Base-by-base conservation (phyloP, 2,113 vertebrate species). In the Columba livia region DNA sequence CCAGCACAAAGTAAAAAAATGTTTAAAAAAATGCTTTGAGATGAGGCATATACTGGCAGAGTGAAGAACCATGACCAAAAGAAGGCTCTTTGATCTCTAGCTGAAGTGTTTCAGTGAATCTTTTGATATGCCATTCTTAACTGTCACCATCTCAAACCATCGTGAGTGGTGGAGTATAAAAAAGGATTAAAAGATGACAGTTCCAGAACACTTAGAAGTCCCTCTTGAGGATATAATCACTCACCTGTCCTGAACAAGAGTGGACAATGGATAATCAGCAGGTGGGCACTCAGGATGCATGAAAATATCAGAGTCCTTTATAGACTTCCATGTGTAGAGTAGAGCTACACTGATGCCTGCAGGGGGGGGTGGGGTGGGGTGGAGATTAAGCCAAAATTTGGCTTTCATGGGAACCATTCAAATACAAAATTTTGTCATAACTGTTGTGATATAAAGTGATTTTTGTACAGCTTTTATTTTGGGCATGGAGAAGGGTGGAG, bases 401-500 rank as follows among this genome's bases (percentile, higher is more conserved):
- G 5, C 54, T 93, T 93, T 80, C 26, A 0, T 40, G 40, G 40
- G 13, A 40, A 40, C 12, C 40, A 40, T 40, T 40, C 40, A 40
- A 40, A 14, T 40, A 40, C 61, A 74, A 40, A 47, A 48, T 90
- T 86, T 88, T 71, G 16, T 36, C 24, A 1, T 31, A 58, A 20
- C 15, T 80, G 21, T 66, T 82, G 31, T 0, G 3, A 2, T 56
- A 42, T 34, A 38, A 40, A 40, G 21, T 77, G 31, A 44, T 38
- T 74, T 62, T 17, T 51, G 23, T 38, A 20, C 31, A 47, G 40
- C 25, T 88, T 79, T 62, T 73, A 28, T 90, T 92, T 50, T 24
- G 25, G 31, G 48, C 0, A 0, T 54, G 38, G 51, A 44, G 58
- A 70, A 58, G 40, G 83, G 36, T 2, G 0, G 74, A 70, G 54